These are phyloP conservation scores for Ictidomys tridecemlineatus DNA, from an alignment of 2,113 vertebrate species.

Conservation along the genomic window DNA sequence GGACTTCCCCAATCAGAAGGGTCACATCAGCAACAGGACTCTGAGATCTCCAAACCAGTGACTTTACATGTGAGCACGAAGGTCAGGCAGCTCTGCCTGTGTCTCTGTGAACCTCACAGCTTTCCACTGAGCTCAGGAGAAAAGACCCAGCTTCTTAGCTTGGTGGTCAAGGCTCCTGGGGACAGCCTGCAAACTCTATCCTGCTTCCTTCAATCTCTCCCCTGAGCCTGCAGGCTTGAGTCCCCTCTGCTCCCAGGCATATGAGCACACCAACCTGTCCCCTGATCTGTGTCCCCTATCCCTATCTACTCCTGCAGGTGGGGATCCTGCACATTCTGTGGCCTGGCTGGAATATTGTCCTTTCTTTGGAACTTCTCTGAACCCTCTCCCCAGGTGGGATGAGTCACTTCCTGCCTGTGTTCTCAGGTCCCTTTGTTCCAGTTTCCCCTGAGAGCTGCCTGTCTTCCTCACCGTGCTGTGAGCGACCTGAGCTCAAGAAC, in stretches of 20 bases:
- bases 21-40: not conserved
- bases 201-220: not conserved
- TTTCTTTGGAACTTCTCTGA: not conserved
- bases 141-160: not conserved
- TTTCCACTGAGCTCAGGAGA: not conserved
- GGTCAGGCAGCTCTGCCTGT: not conserved
- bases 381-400: not conserved
- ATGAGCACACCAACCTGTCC: too few relatives aligned
- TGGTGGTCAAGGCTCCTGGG: not conserved
- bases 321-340: not conserved
- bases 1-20: not conserved
- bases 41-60: not conserved
- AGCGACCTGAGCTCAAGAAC: not conserved
- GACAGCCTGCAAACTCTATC: not conserved
- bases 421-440: not conserved
- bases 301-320: not conserved
- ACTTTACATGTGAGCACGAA: not conserved
- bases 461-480: not conserved
- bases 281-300: not conserved
- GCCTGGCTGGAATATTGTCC: not conserved
- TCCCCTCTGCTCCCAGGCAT: not conserved
- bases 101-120: not conserved
- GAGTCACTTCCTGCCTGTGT: conserved; percentile 50
- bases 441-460: not conserved
- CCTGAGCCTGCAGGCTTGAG: not conserved